Conservation (phyloP, 2,888 invertebrate genomes). For the Candidula unifasciata region DNA sequence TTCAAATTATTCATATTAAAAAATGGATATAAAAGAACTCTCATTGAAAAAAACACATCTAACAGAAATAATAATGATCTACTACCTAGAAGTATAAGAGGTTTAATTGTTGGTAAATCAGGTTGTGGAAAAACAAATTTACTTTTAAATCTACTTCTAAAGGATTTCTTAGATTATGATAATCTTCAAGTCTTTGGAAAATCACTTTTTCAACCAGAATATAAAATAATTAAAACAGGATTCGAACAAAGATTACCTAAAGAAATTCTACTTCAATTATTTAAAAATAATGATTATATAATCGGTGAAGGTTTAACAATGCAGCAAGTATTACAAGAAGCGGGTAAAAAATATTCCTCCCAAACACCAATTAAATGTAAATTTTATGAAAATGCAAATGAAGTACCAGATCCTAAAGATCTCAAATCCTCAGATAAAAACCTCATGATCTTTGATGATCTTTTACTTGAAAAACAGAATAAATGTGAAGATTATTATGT, state of each 20-base stretch:
- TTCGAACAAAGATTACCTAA: conserved; percentile 41
- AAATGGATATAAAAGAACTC: too few species aligned
- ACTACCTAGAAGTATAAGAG: too few species aligned
- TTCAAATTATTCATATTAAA: too few species aligned
- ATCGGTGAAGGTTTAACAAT: background rate
- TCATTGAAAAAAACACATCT: too few species aligned
- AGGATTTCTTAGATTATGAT: background rate
- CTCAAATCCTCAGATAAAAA: background rate
- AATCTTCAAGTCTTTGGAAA: conserved; percentile 22
- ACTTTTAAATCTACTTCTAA: too few species aligned
- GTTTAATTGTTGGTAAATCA: too few species aligned
- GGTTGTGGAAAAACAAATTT: too few species aligned
- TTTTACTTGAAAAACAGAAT: conserved; percentile 32
- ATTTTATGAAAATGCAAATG: conserved; percentile 2
- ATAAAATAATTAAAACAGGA: conserved; percentile 23
- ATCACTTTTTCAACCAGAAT: conserved; percentile 50
- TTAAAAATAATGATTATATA: background rate
- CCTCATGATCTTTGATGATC: conserved; percentile 4
- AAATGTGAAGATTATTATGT: conserved; percentile 29
- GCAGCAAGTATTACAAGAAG: background rate
- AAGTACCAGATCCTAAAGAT: background rate
- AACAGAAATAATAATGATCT: too few species aligned
- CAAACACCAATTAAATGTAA: background rate
- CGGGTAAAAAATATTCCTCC: background rate
- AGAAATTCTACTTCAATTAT: conserved; percentile 26